These are phyloP conservation scores for Cydia strobilella DNA, from an alignment of 1,140 invertebrate species.

Conservation along the genomic window DNA sequence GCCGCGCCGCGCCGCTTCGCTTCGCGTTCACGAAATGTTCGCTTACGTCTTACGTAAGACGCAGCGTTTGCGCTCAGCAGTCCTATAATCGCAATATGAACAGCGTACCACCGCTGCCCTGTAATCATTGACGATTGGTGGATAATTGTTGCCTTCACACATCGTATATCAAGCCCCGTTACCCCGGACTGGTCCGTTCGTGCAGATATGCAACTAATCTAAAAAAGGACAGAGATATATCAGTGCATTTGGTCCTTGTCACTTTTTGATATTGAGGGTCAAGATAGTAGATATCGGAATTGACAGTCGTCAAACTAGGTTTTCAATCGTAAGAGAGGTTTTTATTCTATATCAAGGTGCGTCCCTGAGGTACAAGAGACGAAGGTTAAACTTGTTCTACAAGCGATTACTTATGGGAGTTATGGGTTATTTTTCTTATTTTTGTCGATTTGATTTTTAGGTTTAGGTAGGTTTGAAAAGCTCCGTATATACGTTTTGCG, in stretches of 20 bases:
- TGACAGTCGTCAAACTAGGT: background rate
- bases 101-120: background rate
- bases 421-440: too few relatives aligned
- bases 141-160: slow-evolving; percentile 14
- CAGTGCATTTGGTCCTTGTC: background rate
- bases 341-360: too few relatives aligned
- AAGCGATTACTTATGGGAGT: too few relatives aligned
- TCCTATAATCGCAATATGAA: slow-evolving; percentile 9
- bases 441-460: too few relatives aligned
- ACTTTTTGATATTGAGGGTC: background rate
- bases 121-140: slow-evolving; percentile 9
- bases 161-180: slow-evolving; percentile 13
- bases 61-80: background rate
- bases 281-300: background rate
- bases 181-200: background rate
- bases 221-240: background rate
- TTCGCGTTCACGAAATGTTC: too few relatives aligned
- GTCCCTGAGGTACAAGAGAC: too few relatives aligned
- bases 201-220: background rate
- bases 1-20: too few relatives aligned
- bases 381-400: too few relatives aligned
- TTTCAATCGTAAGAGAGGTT: background rate
- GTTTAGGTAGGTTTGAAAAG: too few relatives aligned
- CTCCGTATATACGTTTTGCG: too few relatives aligned
- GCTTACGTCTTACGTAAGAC: too few relatives aligned